Conservation (phyloP, 2,888 invertebrate species). For the Drosophila diplacantha region DNA sequence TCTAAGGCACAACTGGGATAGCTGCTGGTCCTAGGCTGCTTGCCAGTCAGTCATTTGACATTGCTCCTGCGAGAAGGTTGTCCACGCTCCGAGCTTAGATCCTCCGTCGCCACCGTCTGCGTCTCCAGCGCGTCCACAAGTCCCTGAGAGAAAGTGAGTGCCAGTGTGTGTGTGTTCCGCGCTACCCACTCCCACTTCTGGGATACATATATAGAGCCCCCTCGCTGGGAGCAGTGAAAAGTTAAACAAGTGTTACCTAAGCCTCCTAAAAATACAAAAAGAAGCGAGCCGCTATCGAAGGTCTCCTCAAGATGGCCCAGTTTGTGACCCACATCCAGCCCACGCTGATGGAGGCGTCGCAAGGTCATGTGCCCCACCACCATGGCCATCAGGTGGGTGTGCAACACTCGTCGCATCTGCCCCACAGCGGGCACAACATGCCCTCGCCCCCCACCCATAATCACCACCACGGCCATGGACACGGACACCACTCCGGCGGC, state of each 20-base stretch:
- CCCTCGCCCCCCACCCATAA: constrained; percentile 76
- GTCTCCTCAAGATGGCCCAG: constrained; percentile 79
- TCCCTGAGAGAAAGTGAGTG: constrained; percentile 22
- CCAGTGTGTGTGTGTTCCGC: constrained; percentile 33
- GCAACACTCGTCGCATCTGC: constrained; percentile 77
- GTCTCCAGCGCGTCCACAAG: constrained; percentile 32
- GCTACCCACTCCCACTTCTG: constrained; percentile 48
- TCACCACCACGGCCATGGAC: constrained; percentile 66
- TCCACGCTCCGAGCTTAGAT: constrained; percentile 56
- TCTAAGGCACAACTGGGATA: constrained; percentile 70
- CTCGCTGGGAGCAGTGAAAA: constrained; percentile 44
- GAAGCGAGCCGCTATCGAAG: constrained; percentile 24
- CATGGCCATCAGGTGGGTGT: constrained; percentile 79
- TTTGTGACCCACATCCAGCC: constrained; percentile 82
- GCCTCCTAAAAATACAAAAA: constrained; percentile 30
- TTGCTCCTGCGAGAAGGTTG: constrained; percentile 76
- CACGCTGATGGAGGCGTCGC: constrained; percentile 80
- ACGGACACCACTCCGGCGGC: constrained; percentile 17
- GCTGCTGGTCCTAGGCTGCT: constrained; percentile 46
- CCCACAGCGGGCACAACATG: constrained; percentile 78
- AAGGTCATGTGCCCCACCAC: constrained; percentile 80
- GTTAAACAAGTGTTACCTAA: constrained; percentile 45
- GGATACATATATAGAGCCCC: constrained; percentile 51
- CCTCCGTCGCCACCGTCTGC: constrained; percentile 37
- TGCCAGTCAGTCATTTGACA: constrained; percentile 74